Evolutionary conservation across 2,888 invertebrate genomes (phyloP), one percentile per base, ranked within the genome.

Genomic region (Oegoconia quadripuncta): DNA sequence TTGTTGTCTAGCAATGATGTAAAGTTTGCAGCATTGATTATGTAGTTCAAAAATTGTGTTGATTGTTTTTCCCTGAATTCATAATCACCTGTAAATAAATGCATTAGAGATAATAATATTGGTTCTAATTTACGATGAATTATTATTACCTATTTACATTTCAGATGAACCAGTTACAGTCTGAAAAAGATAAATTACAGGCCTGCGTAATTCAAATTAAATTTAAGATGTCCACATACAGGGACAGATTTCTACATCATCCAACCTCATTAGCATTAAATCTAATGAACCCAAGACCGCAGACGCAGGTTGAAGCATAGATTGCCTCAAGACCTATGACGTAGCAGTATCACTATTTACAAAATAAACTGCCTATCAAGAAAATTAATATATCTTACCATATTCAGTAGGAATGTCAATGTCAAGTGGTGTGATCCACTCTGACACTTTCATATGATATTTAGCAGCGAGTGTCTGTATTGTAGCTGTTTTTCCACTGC

Each of bases 391-490:
- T 27, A 1, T 16, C 29, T 55, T 64, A 88, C 88, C 88, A 74
- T 73, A 76, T 43, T 89, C 87, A 49, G 87, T 76, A 46, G 91
- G 89, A 42, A 89, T 82, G 38, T 91, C 90, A 53, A 90, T 90
- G 72, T 94, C 93, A 7, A 92, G 54, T 3, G 96, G 96, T 55
- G 94, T 95, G 15, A 92, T 90, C 97, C 97, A 97, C 74, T 97
- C 96, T 20, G 90, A 82, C 22, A 94, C 60, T 53, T 90, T 89
- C 20, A 90, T 75, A 17, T 88, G 81, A 45, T 92, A 72, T 52
- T 92, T 90, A 37, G 88, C 84, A 22, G 94, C 93, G 7, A 96
- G 52, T 6, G 91, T 88, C 40, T 86, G 89, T 1, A 96, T 54
- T 1, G 95, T 91, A 0, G 91, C 89, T 1, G 96, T 94, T 81